phyloP scores from a whole-genome alignment of 2,797 vertebrate genomes.

The Sparus aurata region DNA sequence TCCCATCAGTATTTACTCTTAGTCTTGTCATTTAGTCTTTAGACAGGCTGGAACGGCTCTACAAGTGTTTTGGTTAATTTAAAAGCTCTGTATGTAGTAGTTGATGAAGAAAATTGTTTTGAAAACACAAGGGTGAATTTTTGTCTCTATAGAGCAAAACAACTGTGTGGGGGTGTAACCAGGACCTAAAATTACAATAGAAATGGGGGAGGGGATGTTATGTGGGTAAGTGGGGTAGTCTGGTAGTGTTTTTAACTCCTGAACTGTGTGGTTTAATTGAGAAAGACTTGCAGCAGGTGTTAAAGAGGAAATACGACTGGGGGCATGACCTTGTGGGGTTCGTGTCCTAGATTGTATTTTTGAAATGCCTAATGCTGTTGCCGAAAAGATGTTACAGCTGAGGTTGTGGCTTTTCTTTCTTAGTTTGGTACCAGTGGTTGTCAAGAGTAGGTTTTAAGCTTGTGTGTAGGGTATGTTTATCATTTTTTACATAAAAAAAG shows the following conservation, averaged over 20 bases:
- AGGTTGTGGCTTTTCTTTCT: not conserved
- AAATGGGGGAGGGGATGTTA: not conserved
- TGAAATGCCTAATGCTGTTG: not conserved
- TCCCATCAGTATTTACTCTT: slow-evolving; percentile 13
- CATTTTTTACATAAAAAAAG: not conserved
- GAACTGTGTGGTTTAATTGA: not conserved
- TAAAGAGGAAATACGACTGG: not conserved
- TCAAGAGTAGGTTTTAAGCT: not conserved
- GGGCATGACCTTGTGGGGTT: no score
- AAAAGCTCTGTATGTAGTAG: no score
- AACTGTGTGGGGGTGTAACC: not conserved
- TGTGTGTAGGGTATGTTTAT: not conserved
- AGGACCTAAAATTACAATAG: slow-evolving; percentile 7
- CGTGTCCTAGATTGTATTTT: not conserved
- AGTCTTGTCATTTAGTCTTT: not conserved
- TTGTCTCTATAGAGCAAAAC: not conserved
- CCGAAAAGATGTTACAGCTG: not conserved
- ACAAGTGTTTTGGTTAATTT: no score
- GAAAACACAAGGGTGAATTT: no score
- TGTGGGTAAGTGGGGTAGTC: not conserved
- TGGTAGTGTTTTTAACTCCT: not conserved
- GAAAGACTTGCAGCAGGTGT: not conserved
- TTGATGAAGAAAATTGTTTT: no score
- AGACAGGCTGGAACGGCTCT: no score
- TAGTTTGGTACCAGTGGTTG: not conserved